Percentiles rank a stretch among this genome's conserved stretches.
Evolutionary conservation across 2,888 invertebrate species (phyloP).

Genomic region (Zele albiditarsus): DNA sequence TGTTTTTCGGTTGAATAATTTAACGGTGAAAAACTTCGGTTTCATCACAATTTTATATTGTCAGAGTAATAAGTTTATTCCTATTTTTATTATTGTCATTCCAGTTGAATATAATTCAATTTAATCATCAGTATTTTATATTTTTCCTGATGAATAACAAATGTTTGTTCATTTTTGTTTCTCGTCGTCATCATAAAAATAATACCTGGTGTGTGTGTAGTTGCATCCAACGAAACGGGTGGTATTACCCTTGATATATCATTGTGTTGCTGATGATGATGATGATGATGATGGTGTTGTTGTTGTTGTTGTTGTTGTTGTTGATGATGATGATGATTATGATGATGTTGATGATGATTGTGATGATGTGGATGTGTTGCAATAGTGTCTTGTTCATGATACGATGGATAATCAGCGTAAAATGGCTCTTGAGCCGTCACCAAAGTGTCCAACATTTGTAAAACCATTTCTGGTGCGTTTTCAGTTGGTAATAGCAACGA

Average conservation of each 20-base stretch:
- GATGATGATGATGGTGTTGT: constrained; percentile 50
- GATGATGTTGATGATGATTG: constrained; percentile 56
- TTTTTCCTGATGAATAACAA: no score
- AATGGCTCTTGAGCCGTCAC: constrained; percentile 81
- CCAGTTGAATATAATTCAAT: no score
- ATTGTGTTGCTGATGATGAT: constrained; percentile 57
- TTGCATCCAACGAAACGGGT: constrained; percentile 68
- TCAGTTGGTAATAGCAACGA: constrained; percentile 45
- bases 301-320: constrained; percentile 57
- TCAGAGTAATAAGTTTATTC: no score
- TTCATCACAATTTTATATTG: no score
- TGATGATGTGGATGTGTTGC: constrained; percentile 58
- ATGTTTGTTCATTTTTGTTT: neutral
- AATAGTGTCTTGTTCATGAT: constrained; percentile 67
- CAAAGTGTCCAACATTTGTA: constrained; percentile 81
- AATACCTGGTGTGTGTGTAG: constrained; percentile 70
- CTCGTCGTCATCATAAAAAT: neutral
- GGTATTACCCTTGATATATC: constrained; percentile 64
- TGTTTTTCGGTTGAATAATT: no score
- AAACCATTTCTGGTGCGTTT: constrained; percentile 80
- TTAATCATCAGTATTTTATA: no score
- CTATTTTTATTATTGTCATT: no score
- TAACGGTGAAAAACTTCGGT: no score
- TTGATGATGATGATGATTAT: constrained; percentile 59
- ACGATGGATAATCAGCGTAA: constrained; percentile 78